Percentiles rank a stretch among this genome's conserved stretches.
These are phyloP conservation scores for Brachypteracias leptosomus DNA, from an alignment of 2,113 vertebrate genomes.

Conservation along the genomic window DNA sequence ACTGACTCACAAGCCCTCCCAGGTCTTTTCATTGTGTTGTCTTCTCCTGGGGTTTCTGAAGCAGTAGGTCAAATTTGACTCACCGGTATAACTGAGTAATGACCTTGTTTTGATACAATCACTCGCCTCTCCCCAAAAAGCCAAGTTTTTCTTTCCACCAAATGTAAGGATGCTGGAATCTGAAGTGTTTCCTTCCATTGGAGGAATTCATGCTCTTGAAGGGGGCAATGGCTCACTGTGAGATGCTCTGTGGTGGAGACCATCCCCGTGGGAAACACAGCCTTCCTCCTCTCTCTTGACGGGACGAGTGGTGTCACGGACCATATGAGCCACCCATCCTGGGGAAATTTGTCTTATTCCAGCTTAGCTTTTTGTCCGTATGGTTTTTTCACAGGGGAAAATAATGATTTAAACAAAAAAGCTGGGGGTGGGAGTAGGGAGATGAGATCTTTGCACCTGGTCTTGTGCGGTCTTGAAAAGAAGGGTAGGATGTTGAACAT, in stretches of 20 bases:
- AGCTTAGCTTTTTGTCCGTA: background rate
- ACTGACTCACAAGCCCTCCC: background rate
- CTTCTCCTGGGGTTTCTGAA: background rate
- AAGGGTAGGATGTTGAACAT: rapidly evolving
- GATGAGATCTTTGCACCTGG: background rate
- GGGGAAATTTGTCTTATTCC: background rate
- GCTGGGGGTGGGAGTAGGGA: background rate
- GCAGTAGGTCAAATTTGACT: conserved; percentile 1
- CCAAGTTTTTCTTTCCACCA: background rate
- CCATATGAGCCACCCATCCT: background rate
- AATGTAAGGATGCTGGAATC: background rate
- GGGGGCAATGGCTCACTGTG: background rate
- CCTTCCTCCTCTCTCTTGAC: background rate
- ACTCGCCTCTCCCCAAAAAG: background rate
- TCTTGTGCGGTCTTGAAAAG: background rate
- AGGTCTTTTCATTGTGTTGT: background rate
- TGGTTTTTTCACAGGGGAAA: background rate
- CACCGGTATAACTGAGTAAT: background rate
- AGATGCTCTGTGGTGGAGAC: background rate
- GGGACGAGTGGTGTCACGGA: background rate
- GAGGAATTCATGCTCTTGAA: background rate
- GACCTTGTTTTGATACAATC: background rate
- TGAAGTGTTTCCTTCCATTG: background rate
- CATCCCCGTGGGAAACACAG: background rate
- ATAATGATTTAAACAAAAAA: background rate